Percentiles rank a stretch among this genome's conserved stretches.
These are phyloP conservation scores for Halictus ligatus DNA, from an alignment of 2,888 invertebrate species.

Conservation along the genomic window DNA sequence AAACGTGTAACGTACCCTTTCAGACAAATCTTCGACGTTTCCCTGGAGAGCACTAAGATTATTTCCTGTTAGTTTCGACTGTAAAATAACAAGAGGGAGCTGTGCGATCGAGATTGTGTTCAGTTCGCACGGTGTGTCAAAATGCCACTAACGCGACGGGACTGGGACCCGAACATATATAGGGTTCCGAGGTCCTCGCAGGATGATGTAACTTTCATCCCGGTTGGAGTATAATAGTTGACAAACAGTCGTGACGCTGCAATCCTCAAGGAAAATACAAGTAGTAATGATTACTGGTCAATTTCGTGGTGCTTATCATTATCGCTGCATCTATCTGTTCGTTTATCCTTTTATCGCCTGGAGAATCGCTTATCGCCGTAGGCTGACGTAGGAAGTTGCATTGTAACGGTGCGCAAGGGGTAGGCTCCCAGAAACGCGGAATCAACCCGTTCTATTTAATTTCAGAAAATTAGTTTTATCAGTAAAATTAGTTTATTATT, in stretches of 20 bases:
- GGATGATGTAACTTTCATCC: conserved; percentile 58
- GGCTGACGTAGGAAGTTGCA: background rate
- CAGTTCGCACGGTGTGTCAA: conserved; percentile 7
- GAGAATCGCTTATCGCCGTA: background rate
- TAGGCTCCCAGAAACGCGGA: background rate
- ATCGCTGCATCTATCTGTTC: background rate
- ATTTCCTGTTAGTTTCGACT: background rate
- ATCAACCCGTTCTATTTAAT: too few relatives aligned
- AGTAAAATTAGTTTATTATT: too few relatives aligned
- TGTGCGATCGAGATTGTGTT: background rate
- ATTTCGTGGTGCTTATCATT: background rate
- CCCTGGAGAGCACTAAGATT: background rate
- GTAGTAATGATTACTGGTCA: background rate
- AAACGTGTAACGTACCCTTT: conserved; percentile 2
- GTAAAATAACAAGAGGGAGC: background rate
- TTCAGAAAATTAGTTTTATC: too few relatives aligned
- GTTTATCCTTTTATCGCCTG: background rate
- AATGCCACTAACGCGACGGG: conserved; percentile 32
- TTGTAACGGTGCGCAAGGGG: background rate
- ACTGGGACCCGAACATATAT: conserved; percentile 29
- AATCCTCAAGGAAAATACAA: background rate
- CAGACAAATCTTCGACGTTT: background rate
- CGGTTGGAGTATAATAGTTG: conserved; percentile 11
- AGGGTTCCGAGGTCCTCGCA: background rate
- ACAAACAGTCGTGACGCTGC: conserved; percentile 32